Base-by-base conservation (phyloP, 2,113 vertebrate species). In the Blennius ocellaris region DNA sequence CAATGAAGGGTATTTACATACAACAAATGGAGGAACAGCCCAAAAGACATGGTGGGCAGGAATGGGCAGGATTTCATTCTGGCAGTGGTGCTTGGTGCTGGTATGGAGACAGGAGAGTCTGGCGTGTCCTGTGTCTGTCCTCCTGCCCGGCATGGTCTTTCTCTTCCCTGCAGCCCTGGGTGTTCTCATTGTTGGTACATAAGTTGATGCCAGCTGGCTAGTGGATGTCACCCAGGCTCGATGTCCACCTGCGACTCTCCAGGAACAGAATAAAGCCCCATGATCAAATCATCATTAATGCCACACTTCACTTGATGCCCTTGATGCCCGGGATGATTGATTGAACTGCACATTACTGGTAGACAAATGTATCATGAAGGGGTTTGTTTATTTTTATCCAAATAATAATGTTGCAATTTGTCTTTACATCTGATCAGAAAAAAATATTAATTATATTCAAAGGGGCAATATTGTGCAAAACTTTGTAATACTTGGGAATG, bases 231-330 rank as follows among this genome's bases (percentile, higher is more conserved):
- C 81, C 59, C 41, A 62, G 75, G 78, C 75, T 55, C 65, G 69
- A 69, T 73, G 69, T 72, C 62, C 72, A 75, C 76, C 81, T 69
- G 63, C 66, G 38, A 60, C 74, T 80, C 59, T 49, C 63, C 40
- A 12, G 5, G 16, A 44, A 68, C 53, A 56, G 49, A 66, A 51
- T 4, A 45, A 50, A 66, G 55, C 44, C 21, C 66, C 36, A 14
- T 38, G 15, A 83, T 78, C 80, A 78, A 80, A 82, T 69, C 66
- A 84, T 88, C 69, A 78, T 75, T 52, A 62, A 58, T 50, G 63
- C 21, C 52, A 57, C 44, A 45, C 40, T 76, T 56, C 61, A 45
- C 57, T 14, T 15, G 17, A 9, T 44, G 62, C 40, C 9, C 37
- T 43, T 30, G 21, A 30, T 30, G 21, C 21, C 17, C 10, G n/a